Percentiles rank a stretch among this genome's conserved stretches.
phyloP scores from a whole-genome alignment of 2,888 invertebrate genomes.

The Scaptomyza parva region DNA sequence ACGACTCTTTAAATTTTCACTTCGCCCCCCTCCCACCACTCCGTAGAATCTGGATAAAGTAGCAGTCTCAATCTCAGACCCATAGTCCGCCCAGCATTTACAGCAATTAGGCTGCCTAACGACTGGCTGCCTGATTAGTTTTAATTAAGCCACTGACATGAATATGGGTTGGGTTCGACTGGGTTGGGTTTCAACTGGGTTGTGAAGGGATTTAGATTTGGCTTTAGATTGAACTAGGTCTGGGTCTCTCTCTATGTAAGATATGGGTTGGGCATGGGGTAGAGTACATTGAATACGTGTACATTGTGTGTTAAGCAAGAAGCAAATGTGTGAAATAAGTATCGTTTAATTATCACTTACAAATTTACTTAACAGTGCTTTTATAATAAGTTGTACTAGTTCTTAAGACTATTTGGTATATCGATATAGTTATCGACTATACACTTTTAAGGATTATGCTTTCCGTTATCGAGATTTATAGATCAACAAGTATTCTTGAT shows the following conservation, averaged over 20 bases:
- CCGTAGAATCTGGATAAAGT: conserved; percentile 6
- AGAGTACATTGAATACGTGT: not conserved
- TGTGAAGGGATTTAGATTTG: not conserved
- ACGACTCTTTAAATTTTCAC: conserved; percentile 1
- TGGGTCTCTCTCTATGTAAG: conserved; percentile 28
- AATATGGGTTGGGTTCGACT: conserved; percentile 21
- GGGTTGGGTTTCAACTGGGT: not conserved
- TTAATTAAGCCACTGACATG: conserved; percentile 62
- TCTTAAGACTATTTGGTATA: not conserved
- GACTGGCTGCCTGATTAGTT: conserved; percentile 63
- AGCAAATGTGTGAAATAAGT: conserved; percentile 21
- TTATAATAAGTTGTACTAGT: conserved; percentile 1
- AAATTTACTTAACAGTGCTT: not conserved
- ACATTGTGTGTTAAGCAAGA: conserved; percentile 8
- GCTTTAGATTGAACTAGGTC: conserved; percentile 5
- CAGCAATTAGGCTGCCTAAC: conserved; percentile 50
- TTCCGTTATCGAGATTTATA: not conserved
- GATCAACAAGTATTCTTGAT: not conserved
- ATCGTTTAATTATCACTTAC: conserved; percentile 15
- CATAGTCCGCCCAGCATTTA: conserved; percentile 42
- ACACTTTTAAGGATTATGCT: no score
- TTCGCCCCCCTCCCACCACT: not conserved
- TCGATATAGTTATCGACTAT: conserved; percentile 7
- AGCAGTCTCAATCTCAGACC: conserved; percentile 26
- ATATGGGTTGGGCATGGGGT: conserved; percentile 13